Base-by-base conservation (phyloP, 2,113 vertebrate genomes). In the Suncus etruscus region DNA sequence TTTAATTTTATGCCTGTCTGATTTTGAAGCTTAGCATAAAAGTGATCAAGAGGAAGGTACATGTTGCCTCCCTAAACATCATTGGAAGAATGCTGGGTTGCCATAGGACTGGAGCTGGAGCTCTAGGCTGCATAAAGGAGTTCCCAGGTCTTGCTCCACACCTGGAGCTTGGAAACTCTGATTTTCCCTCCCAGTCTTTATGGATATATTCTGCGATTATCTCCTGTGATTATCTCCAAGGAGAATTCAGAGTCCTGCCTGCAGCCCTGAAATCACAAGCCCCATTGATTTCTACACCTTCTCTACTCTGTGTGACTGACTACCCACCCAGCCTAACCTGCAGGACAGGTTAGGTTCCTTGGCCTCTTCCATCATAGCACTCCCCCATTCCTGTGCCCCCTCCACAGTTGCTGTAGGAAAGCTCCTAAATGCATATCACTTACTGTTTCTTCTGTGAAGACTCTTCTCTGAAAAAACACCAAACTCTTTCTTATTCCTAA, bases 1-100 rank as follows among this genome's bases (percentile, higher is more conserved):
- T 94, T 88, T 86, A 74, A 92, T 69, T 86, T 89, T 89, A 48
- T 93, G 81, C 69, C 74, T 89, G 75, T 90, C 69, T 1, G 5
- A 74, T 78, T 95, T 72, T 92, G 83, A 91, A 66, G 76, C 45
- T 88, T 80, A 58, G 73, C 76, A 90, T 88, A 66, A 91, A 94
- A 68, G 24, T 70, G 66, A 89, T 87, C 54, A 74, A 91, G 69
- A 80, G 29, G 79, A 90, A 47, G 54, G 45, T 66, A 31, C 31
- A 39, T 39, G 58, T 86, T 85, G 3, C 39, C n/a, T 80, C 61
- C 54, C 69, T 24, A 79, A n/a, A 83, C 73, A 75, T 86, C 31
- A 58, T 3, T 47, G 22, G 63, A 89, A 90, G 54, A 15, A 47
- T 69, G 83, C 77, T 81, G 63, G 18, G 51, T 47, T 79, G 22